Evolutionary conservation across 2,113 vertebrate species (phyloP).

Genomic region (human (Homo sapiens)): GRCh38 chr1:100057501-100058000

Average conservation of each 20-base stretch:
- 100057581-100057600: too few species aligned
- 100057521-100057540: too few species aligned
- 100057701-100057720: not conserved
- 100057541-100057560: too few species aligned
- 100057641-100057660: not conserved
- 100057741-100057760: not conserved
- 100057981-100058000: not conserved
- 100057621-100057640: too few species aligned
- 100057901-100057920: not conserved
- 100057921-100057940: not conserved
- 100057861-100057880: not conserved
- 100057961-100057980: not conserved
- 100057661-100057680: not conserved
- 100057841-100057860: not conserved
- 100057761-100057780: not conserved
- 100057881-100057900: not conserved
- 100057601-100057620: too few species aligned
- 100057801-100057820: not conserved
- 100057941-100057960: not conserved
- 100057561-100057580: too few species aligned
- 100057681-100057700: not conserved
- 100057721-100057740: not conserved
- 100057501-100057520: too few species aligned
- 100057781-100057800: not conserved
- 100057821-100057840: not conserved